Percentiles rank a stretch among this genome's conserved stretches.
Evolutionary conservation across 2,113 vertebrate species (phyloP).

Genomic region (Eidolon helvum): DNA sequence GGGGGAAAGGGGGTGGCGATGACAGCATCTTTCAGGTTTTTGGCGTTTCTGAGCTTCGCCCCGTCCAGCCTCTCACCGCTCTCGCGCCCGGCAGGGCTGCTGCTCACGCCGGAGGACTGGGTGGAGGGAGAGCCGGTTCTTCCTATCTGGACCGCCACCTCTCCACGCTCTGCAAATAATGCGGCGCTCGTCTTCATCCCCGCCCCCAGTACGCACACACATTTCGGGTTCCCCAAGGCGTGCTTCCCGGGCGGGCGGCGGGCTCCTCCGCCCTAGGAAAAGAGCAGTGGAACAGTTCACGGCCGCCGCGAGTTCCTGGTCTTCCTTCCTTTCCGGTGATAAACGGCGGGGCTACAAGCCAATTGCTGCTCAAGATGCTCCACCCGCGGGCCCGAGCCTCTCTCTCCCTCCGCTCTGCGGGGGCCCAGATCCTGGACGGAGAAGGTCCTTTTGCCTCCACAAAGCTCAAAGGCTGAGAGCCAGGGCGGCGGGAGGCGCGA

Average conservation of each 20-base stretch:
- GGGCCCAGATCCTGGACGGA: neutral
- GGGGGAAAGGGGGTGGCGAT: constrained; percentile 59
- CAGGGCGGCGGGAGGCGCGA: neutral
- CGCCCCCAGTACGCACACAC: neutral
- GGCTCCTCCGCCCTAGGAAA: constrained; percentile 63
- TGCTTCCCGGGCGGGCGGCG: neutral
- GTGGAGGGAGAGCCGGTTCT: neutral
- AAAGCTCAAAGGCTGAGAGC: neutral
- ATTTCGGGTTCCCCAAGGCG: neutral
- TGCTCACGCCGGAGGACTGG: neutral
- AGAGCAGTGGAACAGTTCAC: constrained; percentile 72
- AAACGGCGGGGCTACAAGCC: constrained; percentile 63
- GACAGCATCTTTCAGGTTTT: constrained; percentile 79
- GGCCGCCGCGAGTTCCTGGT: constrained; percentile 60
- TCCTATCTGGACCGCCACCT: neutral
- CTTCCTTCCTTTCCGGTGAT: constrained; percentile 77
- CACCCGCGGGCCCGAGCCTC: constrained; percentile 46
- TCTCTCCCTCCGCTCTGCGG: neutral
- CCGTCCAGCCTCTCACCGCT: constrained; percentile 34
- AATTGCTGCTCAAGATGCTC: constrained; percentile 58
- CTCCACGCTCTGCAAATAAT: neutral
- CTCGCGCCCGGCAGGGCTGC: neutral
- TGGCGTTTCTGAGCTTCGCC: constrained; percentile 57
- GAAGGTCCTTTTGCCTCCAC: neutral
- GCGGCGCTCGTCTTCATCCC: neutral